phyloP scores from a whole-genome alignment of 2,113 vertebrate species.

The Halcyon senegalensis region DNA sequence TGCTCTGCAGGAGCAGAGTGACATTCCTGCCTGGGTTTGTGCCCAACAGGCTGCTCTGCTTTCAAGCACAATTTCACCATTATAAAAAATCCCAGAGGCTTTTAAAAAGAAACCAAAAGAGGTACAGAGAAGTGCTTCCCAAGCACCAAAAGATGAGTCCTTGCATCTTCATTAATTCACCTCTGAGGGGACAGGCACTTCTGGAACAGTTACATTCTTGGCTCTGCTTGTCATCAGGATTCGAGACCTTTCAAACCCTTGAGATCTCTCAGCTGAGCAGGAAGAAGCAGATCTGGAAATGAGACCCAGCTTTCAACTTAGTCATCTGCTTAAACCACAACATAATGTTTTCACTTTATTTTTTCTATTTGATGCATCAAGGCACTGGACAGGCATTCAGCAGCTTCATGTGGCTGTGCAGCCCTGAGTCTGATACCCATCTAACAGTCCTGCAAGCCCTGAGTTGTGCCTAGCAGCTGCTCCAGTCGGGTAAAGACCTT shows the following conservation, averaged over 20 bases:
- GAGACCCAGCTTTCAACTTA: neutral
- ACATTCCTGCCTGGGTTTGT: too few relatives aligned
- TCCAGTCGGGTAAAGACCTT: neutral
- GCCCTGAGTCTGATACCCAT: neutral
- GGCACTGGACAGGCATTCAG: neutral
- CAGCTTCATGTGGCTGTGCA: fast-evolving
- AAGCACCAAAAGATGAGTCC: neutral
- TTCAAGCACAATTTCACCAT: neutral
- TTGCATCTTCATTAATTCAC: neutral
- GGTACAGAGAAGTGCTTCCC: neutral
- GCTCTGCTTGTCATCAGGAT: neutral
- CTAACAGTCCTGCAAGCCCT: neutral
- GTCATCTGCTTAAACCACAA: neutral
- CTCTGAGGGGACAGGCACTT: too few relatives aligned
- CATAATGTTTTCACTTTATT: neutral
- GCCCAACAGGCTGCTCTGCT: neutral
- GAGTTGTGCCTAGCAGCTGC: neutral
- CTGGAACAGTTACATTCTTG: neutral
- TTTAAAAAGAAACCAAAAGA: neutral
- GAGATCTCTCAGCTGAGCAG: neutral
- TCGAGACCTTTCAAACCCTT: neutral
- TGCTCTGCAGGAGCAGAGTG: neutral
- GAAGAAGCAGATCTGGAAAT: neutral
- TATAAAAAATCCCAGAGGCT: neutral
- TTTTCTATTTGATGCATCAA: neutral